Percentiles rank a stretch among this genome's conserved stretches.
These are phyloP conservation scores for Amblyopsis hoosieri DNA, from an alignment of 2,797 vertebrate genomes.

Conservation along the genomic window DNA sequence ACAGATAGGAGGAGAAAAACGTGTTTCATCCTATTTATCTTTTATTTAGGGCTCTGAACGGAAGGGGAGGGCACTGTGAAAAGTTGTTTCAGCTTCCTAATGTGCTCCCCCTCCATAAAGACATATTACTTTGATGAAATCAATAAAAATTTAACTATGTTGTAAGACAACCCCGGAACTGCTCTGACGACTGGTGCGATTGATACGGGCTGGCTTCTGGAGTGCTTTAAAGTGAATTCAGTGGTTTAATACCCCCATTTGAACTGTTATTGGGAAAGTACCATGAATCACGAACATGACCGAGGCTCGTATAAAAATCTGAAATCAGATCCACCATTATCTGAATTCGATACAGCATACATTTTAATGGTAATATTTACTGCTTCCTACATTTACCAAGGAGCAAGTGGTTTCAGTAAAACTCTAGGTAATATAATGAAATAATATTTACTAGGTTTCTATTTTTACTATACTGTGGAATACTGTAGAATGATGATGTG, in stretches of 20 bases:
- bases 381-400: neutral
- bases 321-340: constrained; percentile 12
- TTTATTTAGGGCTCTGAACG: constrained; percentile 2
- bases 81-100: neutral
- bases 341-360: constrained; percentile 3
- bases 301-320: constrained; percentile 1
- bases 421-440: neutral
- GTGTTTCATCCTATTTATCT: neutral
- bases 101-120: neutral
- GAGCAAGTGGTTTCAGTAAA: no score
- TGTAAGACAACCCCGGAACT: constrained; percentile 3
- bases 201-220: constrained; percentile 7
- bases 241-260: constrained; percentile 15
- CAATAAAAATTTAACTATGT: neutral
- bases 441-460: no score
- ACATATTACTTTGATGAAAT: neutral
- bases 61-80: neutral
- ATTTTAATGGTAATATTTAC: neutral
- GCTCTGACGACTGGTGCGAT: neutral
- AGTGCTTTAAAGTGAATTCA: constrained; percentile 22
- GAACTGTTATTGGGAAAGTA: constrained; percentile 21
- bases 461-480: no score
- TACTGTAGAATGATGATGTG: no score
- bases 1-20: neutral
- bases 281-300: constrained; percentile 26